Base-by-base conservation (phyloP, 2,797 vertebrate genomes). In the Semotilus atromaculatus region DNA sequence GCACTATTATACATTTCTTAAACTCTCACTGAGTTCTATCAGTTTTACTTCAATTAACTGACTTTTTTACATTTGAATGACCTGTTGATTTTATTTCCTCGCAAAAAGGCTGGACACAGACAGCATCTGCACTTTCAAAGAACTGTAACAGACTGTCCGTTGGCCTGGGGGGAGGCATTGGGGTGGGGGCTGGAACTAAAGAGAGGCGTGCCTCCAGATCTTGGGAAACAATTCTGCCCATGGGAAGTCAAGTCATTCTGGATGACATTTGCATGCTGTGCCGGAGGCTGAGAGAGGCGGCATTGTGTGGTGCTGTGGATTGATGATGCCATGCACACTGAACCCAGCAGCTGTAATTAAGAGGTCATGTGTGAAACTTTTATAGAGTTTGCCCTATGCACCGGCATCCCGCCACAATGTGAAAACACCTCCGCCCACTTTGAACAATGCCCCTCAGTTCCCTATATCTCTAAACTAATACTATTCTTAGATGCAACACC, bases 281-380 rank as follows among this genome's bases (percentile, higher is more conserved):
- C 88, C 88, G 85, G 62, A 4, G 0, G 90, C 90, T 91, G 89
- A 81, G 80, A 48, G 70, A 38, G 45, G 64, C 85, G 74, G 91
- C 91, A 94, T 95, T 94, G 92, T 92, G 88, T 88, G 86, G 81
- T 58, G 85, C 64, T 80, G 81, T 73, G 91, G 86, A 90, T 81
- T 76, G 87, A 94, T 94, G 92, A 93, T 91, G 94, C 89, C 86
- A 88, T 86, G 90, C 89, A 92, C 87, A 89, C 90, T 90, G 87
- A 86, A 93, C 90, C 85, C 90, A 91, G 91, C 92, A 93, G 87
- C 91, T 64, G 87, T 87, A 92, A 96, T 94, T 91, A 94, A 94
- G 92, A 94, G 93, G 91, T 94, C 93, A 93, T 91, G 89, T 91
- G 91, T 21, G 75, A 87, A 92, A 94, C 87, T 93, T 92, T 92